phyloP scores from a whole-genome alignment of 2,113 vertebrate species.

The Heliornis fulica region DNA sequence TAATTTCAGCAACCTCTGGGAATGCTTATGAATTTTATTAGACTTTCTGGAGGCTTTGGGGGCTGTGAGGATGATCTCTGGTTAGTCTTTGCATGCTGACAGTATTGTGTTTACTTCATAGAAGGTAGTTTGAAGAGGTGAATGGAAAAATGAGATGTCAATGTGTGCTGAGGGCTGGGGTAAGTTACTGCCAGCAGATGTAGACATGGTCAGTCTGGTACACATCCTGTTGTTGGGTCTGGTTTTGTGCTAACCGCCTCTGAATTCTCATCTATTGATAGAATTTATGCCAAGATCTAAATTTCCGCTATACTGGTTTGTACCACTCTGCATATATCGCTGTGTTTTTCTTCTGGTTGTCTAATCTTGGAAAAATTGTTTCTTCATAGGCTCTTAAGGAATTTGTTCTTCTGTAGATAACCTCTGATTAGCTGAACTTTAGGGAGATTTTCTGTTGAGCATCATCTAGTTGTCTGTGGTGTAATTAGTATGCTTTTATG shows the following conservation, averaged over 20 bases:
- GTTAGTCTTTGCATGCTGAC: not conserved
- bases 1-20: not conserved
- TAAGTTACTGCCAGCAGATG: not conserved
- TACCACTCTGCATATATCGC: not conserved
- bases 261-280: not conserved
- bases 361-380: not conserved
- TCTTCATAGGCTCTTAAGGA: not conserved
- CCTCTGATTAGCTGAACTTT: not conserved
- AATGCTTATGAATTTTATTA: not conserved
- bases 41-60: not conserved
- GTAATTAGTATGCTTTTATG: not conserved
- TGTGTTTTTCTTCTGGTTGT: not conserved
- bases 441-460: not conserved
- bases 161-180: not conserved
- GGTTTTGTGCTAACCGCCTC: not conserved
- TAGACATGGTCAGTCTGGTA: conserved; percentile 7
- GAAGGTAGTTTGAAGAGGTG: not conserved
- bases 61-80: not conserved
- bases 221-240: not conserved
- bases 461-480: not conserved
- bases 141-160: not conserved
- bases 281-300: not conserved
- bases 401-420: not conserved
- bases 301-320: not conserved
- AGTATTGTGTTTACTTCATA: not conserved